Base-by-base conservation (phyloP, 2,888 invertebrate genomes). In the Hartigia nigra region DNA sequence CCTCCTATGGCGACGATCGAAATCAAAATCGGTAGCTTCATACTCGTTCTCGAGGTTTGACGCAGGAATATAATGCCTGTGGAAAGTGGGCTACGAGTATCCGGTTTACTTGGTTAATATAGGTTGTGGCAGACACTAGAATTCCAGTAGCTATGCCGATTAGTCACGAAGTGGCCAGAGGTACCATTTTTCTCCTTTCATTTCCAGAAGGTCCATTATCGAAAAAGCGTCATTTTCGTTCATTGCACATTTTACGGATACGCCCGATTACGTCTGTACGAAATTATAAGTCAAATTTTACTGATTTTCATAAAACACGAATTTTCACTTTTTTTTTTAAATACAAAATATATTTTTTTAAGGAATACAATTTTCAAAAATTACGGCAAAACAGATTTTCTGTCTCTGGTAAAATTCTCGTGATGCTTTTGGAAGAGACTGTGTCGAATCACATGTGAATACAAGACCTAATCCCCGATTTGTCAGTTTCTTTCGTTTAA, bases 41-140 rank as follows among this genome's bases (percentile, higher is more conserved):
- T 72, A 32, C 14, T 72, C 12, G 72, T 31, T 55, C 39, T 55
- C 23, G 39, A 55, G 39, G 39, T 23, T 55, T 55, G 39, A 55
- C 23, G 39, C 39, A 55, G 39, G 39, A 55, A 14, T 12, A 74
- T 74, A 74, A 74, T 74, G 75, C 34, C 36, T 36, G n/a, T 74
- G 75, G 75, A 74, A 74, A 74, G 70, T 37, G n/a, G 55, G 76
- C 74, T 78, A 78, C 81, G 78, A 82, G 82, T 32, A 85, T 84
- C 86, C 86, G 85, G 89, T 90, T 91, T 90, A 91, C 87, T 89
- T 88, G 90, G 88, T 90, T 55, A 55, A 55, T 55, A 23, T 55
- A 55, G 39, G 39, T 55, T 55, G 23, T 55, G 39, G 23, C 23
- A 23, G 39, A 34, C 72, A 72, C 4, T 72, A 84, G 81, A 85